A percentile compares a stretch with the other conserved stretches of the same genome.
These are phyloP conservation scores for Ganaspis sp. DNA, from an alignment of 1,140 invertebrate species.

Conservation along the genomic window DNA sequence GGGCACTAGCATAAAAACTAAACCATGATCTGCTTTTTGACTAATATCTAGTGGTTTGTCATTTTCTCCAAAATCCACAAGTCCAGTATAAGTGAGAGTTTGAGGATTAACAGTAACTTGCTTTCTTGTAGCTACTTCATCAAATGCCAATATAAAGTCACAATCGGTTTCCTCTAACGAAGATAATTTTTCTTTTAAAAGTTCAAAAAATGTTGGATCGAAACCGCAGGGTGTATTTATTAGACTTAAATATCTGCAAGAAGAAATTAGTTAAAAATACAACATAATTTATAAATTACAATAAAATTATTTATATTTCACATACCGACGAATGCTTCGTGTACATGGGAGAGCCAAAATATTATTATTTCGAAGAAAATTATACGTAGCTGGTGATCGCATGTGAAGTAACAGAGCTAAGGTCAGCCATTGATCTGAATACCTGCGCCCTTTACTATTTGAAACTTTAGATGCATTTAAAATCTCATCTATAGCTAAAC, in stretches of 20 bases:
- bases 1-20: constrained; percentile 44
- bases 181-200: constrained; percentile 17
- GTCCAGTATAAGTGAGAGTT: constrained; percentile 25
- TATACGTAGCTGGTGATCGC: constrained; percentile 43
- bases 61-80: constrained; percentile 37
- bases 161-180: not conserved
- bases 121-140: constrained; percentile 37
- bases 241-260: constrained; percentile 35
- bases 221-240: constrained; percentile 38
- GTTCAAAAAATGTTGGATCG: constrained; percentile 26
- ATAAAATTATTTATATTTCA: not conserved
- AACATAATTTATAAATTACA: not conserved
- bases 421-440: constrained; percentile 48
- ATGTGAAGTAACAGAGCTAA: constrained; percentile 46
- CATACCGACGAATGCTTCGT: constrained; percentile 44
- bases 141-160: constrained; percentile 20
- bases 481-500: constrained; percentile 32
- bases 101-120: constrained; percentile 13
- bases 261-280: not conserved
- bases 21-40: constrained; percentile 33
- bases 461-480: constrained; percentile 16
- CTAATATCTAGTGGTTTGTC: constrained; percentile 27
- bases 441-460: constrained; percentile 38
- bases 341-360: constrained; percentile 43
- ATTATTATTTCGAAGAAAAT: constrained; percentile 39